Conservation (phyloP, 2,888 invertebrate genomes). For the Megamerina dolium region DNA sequence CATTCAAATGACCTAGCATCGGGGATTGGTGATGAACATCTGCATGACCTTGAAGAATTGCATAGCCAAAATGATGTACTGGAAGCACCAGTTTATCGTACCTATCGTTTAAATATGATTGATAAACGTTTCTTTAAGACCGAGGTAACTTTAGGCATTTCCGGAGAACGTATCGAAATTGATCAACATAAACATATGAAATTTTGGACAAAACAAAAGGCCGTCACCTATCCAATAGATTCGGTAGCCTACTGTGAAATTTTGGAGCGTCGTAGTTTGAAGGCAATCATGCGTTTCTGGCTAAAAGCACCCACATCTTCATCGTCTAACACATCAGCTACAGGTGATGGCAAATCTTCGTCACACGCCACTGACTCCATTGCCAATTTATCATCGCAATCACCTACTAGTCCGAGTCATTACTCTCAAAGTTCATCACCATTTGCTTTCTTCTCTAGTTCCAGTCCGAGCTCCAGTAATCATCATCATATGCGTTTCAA, state of each 20-base stretch:
- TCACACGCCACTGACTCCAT: constrained; percentile 13
- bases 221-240: constrained; percentile 81
- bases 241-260: constrained; percentile 82
- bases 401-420: constrained; percentile 42
- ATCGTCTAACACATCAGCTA: constrained; percentile 22
- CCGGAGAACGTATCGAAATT: constrained; percentile 86
- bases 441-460: constrained; percentile 25
- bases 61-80: constrained; percentile 70
- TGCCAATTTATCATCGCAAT: constrained; percentile 22
- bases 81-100: constrained; percentile 82
- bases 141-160: constrained; percentile 80
- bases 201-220: constrained; percentile 66
- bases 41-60: constrained; percentile 58
- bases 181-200: constrained; percentile 63
- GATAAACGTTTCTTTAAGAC: constrained; percentile 76
- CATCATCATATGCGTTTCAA: constrained; percentile 59
- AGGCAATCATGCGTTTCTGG: constrained; percentile 66
- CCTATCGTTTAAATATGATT: constrained; percentile 70
- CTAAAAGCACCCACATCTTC: constrained; percentile 52
- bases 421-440: constrained; percentile 32
- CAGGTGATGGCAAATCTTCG: constrained; percentile 18
- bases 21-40: constrained; percentile 26
- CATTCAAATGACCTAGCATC: constrained; percentile 17
- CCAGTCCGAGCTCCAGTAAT: constrained; percentile 20
- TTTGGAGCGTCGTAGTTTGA: constrained; percentile 66